phyloP scores from a whole-genome alignment of 2,113 vertebrate species.

The Megaceryle maxima region DNA sequence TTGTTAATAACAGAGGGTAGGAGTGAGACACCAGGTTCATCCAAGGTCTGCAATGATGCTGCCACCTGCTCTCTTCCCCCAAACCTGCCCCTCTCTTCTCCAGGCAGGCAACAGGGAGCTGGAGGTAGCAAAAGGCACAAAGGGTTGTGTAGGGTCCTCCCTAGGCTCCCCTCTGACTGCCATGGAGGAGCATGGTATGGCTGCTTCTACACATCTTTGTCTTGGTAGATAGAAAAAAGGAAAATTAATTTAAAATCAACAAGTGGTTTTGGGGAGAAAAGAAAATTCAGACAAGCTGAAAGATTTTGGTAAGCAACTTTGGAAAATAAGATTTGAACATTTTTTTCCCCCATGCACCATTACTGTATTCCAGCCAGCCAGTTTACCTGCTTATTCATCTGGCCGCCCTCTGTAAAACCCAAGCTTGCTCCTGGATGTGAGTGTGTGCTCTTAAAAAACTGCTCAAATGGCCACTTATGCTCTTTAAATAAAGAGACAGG shows the following conservation, averaged over 20 bases:
- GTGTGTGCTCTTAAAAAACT: background rate
- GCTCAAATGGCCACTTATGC: background rate
- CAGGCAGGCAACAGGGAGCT: background rate
- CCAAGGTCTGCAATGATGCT: background rate
- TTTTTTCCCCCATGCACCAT: background rate
- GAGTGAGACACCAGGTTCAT: background rate
- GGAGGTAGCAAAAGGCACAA: background rate
- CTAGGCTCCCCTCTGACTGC: background rate
- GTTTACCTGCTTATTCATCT: background rate
- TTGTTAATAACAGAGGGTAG: background rate
- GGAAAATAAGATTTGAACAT: background rate
- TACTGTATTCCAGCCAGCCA: background rate
- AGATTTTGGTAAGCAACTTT: background rate
- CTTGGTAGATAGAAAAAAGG: background rate
- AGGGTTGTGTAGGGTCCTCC: background rate
- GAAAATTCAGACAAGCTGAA: background rate
- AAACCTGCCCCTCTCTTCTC: background rate
- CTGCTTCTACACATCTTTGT: background rate
- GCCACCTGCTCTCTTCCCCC: background rate
- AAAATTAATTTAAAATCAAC: background rate
- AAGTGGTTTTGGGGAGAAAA: background rate
- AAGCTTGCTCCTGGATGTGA: background rate
- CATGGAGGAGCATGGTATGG: fast-evolving
- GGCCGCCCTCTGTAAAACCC: background rate
- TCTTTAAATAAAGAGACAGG: background rate